Evolutionary conservation across 1,140 invertebrate genomes (phyloP).

Genomic region (Glomeris maerens): DNA sequence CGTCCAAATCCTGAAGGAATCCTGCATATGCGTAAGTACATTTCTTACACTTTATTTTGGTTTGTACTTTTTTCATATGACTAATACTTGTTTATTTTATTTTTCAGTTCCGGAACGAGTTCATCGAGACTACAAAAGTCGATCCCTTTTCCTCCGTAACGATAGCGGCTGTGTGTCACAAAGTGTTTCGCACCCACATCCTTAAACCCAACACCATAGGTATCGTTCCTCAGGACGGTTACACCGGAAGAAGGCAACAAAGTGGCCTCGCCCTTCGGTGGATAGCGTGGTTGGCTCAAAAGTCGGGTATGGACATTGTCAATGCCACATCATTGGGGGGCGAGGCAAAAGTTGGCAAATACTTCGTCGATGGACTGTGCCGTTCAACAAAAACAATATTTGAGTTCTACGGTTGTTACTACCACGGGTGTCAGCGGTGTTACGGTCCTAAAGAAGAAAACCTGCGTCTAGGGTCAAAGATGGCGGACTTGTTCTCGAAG

Average conservation of each 20-base stretch:
- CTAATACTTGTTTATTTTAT: too few species aligned
- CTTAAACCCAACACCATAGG: slow-evolving; percentile 8
- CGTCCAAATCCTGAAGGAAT: slow-evolving; percentile 8
- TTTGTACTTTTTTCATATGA: too few species aligned
- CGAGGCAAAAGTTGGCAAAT: neutral
- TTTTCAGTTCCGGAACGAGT: slow-evolving; percentile 6
- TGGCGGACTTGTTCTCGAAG: slow-evolving; percentile 11
- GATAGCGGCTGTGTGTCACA: slow-evolving; percentile 10
- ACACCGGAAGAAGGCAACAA: slow-evolving; percentile 5
- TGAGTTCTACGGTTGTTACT: slow-evolving; percentile 20
- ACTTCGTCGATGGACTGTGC: slow-evolving; percentile 9
- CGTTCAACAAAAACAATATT: neutral
- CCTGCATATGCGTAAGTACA: too few species aligned
- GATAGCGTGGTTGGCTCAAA: slow-evolving; percentile 10
- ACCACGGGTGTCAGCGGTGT: slow-evolving; percentile 20
- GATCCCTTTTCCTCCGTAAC: slow-evolving; percentile 12
- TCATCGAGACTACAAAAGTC: neutral
- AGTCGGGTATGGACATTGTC: slow-evolving; percentile 1
- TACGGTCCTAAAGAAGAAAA: slow-evolving; percentile 8
- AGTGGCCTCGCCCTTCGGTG: slow-evolving; percentile 1
- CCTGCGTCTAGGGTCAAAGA: neutral
- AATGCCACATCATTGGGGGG: slow-evolving; percentile 1
- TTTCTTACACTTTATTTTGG: too few species aligned
- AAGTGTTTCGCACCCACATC: neutral
- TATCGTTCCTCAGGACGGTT: slow-evolving; percentile 9